phyloP scores from a whole-genome alignment of 37 sponge, comb jelly and placozoan genomes.

The Hormiphora californensis region DNA sequence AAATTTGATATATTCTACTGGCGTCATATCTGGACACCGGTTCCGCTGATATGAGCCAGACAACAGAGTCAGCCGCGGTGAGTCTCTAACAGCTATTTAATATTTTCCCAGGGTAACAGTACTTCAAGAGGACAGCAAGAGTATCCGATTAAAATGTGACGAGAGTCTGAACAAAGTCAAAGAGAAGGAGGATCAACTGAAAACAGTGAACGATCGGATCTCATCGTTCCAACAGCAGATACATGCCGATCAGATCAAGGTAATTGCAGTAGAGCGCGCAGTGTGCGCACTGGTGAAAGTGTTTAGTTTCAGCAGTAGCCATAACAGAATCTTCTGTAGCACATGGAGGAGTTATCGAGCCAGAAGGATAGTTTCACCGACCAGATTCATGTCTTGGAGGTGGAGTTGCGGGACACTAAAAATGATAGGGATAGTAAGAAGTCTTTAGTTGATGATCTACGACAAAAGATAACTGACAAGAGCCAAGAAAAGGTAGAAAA shows the following conservation, averaged over 20 bases:
- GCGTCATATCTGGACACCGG: no score
- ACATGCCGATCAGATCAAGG: constrained; percentile 49
- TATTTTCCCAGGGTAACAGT: constrained; percentile 43
- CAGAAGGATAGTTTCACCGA: not conserved
- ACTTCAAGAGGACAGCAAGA: constrained; percentile 49
- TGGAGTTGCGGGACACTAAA: not conserved
- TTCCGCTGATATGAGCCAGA: no score
- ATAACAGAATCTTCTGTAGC: constrained; percentile 3
- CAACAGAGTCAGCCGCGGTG: no score
- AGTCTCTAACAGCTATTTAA: no score
- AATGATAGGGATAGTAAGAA: constrained; percentile 22
- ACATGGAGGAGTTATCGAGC: not conserved
- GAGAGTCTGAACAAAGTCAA: constrained; percentile 23
- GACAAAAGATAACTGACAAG: not conserved
- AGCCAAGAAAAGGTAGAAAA: not conserved
- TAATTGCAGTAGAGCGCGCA: not conserved
- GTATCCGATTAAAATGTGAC: not conserved
- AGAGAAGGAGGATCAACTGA: not conserved
- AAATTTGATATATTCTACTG: no score
- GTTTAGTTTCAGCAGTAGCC: not conserved
- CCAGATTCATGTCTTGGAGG: not conserved
- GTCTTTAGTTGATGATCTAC: not conserved
- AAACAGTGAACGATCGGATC: not conserved
- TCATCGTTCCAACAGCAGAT: not conserved
- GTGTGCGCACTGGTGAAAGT: not conserved